Evolutionary conservation across 2,113 vertebrate genomes (phyloP), one percentile per base, ranked within the genome.

Genomic region (Urocynchramus pylzowi): DNA sequence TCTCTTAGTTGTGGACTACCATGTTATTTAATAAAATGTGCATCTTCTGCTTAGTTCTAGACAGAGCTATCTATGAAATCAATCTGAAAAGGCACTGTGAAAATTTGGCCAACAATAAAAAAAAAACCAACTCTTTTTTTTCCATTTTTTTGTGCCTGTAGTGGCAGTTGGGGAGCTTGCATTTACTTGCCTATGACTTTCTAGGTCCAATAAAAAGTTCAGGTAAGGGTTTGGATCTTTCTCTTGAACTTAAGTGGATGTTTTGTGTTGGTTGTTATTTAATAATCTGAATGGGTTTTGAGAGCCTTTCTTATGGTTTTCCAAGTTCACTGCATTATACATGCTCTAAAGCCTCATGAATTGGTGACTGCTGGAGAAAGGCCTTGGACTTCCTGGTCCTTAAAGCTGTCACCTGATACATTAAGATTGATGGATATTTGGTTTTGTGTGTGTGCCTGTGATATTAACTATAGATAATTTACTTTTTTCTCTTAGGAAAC

Each of bases 401-500:
- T 49, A 41, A 61, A 69, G 31, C 82, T 90, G 37, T 52, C 26
- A 53, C 26, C 24, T 76, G 49, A 28, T 80, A 85, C 6, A 11
- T 63, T 75, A 80, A 19, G 54, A 82, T 45, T 87, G 0, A 44
- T 60, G 47, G 37, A 19, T 57, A 26, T 56, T 75, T 82, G 5
- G 13, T 8, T 65, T 13, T 33, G 10, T 42, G 20, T 63, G 18
- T 76, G 23, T 71, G 33, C 14, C 27, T 87, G 3, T 67, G 63
- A 35, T 57, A 52, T 28, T 71, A 70, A 75, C 71, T 82, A 16
- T 47, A 23, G 56, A 9, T 42, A 17, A 83, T 89, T 74, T 84
- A 61, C 21, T 74, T 84, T 94, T 31, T 94, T 33, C 57, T 79
- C 1, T 52, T 77, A 98, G 98, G 98, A 98, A 96, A 98, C 97